These are phyloP conservation scores for Malurus melanocephalus DNA, from an alignment of 2,113 vertebrate species.

Conservation along the genomic window DNA sequence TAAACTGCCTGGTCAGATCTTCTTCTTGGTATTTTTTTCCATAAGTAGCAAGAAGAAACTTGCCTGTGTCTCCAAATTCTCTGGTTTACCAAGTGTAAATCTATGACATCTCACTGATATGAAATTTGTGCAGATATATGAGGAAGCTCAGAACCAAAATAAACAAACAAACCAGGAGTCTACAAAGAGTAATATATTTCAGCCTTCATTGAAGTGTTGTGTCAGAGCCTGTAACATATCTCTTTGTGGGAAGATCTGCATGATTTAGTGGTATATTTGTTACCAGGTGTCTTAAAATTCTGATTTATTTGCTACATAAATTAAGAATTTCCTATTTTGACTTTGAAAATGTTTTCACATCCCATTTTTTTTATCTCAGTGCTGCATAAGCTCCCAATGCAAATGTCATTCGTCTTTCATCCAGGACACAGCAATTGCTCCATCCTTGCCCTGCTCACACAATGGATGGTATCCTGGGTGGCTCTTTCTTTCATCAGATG, in stretches of 20 bases:
- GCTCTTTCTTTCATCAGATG: neutral
- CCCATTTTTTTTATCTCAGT: neutral
- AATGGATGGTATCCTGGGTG: neutral
- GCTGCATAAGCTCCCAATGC: neutral
- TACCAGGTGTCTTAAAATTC: neutral
- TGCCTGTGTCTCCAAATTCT: neutral
- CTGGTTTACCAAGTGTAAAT: neutral
- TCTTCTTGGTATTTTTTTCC: neutral
- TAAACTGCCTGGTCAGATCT: neutral
- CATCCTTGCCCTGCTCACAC: neutral
- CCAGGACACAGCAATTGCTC: neutral
- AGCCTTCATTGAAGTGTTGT: neutral
- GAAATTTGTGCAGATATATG: neutral
- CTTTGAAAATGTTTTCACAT: neutral
- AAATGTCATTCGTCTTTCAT: neutral
- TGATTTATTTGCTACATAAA: slow-evolving; percentile 22
- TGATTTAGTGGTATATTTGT: neutral
- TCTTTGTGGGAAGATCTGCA: neutral
- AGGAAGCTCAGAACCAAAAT: slow-evolving; percentile 11
- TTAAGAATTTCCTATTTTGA: neutral
- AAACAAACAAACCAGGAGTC: neutral
- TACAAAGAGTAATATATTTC: neutral
- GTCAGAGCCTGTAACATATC: neutral
- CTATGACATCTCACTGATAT: neutral
- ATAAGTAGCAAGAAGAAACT: neutral